These are phyloP conservation scores for Neostethus bicornis DNA, from an alignment of 2,797 vertebrate species.

Conservation along the genomic window DNA sequence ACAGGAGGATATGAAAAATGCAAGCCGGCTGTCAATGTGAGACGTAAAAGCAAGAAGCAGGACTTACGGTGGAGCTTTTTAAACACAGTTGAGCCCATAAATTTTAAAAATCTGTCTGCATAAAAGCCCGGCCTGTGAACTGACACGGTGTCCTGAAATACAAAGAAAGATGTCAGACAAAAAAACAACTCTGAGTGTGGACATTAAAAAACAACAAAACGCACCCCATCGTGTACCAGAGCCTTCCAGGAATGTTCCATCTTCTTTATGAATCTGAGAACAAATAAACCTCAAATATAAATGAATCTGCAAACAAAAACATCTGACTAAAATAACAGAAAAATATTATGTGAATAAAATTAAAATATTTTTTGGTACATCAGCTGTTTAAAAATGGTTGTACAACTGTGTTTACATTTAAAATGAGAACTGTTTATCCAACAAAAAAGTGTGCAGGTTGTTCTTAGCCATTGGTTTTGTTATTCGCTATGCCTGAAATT, in stretches of 20 bases:
- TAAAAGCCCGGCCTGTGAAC: conserved; percentile 95
- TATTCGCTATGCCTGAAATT: too few relatives aligned
- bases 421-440: too few relatives aligned
- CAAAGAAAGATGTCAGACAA: conserved; percentile 1
- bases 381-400: too few relatives aligned
- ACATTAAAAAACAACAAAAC: conserved; percentile 23
- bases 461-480: too few relatives aligned
- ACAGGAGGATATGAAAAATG: too few relatives aligned
- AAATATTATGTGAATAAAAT: too few relatives aligned
- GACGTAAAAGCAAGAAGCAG: background rate
- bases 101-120: conserved; percentile 93
- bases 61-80: conserved; percentile 90
- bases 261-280: conserved; percentile 91
- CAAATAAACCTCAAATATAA: background rate
- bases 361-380: too few relatives aligned
- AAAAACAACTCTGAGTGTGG: background rate
- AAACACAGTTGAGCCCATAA: conserved; percentile 93
- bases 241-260: conserved; percentile 98
- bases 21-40: background rate
- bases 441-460: too few relatives aligned
- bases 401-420: too few relatives aligned
- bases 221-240: conserved; percentile 92
- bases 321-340: too few relatives aligned
- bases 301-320: too few relatives aligned
- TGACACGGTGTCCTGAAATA: conserved; percentile 89